Base-by-base conservation (phyloP, 1,140 invertebrate genomes). In the Eulimnadia texana region DNA sequence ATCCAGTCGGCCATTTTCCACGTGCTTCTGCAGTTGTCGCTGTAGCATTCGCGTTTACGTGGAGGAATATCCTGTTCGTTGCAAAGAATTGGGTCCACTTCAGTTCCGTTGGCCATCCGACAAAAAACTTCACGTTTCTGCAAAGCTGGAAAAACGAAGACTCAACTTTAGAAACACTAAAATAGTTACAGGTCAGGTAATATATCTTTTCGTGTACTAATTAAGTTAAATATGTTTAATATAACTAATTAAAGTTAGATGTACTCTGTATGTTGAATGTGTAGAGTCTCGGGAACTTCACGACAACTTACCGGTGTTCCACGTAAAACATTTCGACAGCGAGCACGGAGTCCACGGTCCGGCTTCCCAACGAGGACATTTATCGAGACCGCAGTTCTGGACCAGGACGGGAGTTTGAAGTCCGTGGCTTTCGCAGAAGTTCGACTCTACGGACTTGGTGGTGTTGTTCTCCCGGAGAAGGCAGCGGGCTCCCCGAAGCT, bases 1-100 rank as follows among this genome's bases (percentile, higher is more conserved):
- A 86, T 90, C 90, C 90, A 93, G 64, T 86, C 81, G 3, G 86
- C 86, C 11, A 86, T 83, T 66, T 81, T 80, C 90, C 90, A 93
- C 13, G 83, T 82, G 0, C 86, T 84, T 69, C 83, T 83, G 73
- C 90, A 93, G n/a, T 80, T 80, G 56, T 82, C 79, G 66, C 85
- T 87, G 72, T 82, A 80, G 68, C 88, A 90, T 68, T 88, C 82
- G 69, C 84, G 82, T 33, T 79, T 77, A 66, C 82, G 79, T 24
- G 80, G 74, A 2, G 89, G 90, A 66, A 76, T 81, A 27, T 80
- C 77, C 49, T 68, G 66, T 9, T 66, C 77, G 63, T 86, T 80
- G 69, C 89, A 93, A 55, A 78, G 75, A 60, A 70, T 67, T 55
- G 72, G 64, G 70, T 81, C 70, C 33, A 84, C 63, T 47, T 74